Base-by-base conservation (phyloP, 1,140 invertebrate species). In the Heliconius eleuchia region DNA sequence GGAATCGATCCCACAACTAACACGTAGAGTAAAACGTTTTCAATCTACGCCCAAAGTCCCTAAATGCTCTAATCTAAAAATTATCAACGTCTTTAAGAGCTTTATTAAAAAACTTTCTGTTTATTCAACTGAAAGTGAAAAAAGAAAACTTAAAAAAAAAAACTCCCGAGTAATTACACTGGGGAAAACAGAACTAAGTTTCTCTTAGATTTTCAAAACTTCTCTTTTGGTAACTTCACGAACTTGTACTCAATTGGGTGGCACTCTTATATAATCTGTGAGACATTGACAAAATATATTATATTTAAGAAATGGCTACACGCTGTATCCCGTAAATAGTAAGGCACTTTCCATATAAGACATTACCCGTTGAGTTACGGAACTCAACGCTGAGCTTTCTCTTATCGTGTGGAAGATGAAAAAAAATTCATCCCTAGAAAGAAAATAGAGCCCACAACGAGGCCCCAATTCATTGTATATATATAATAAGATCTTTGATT, bases 71-170 rank as follows among this genome's bases (percentile, higher is more conserved):
- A 66, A 66, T 66, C 60, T 66, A 23, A 66, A 66, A 66, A 66
- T 30, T 66, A 66, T 66, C 60, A 66, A 66, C 60, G 23, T 66
- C 60, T 66, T 66, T 4, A 66, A 66, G 60, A 66, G 60, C 27
- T 66, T 30, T 66, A 66, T 66, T 66, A 66, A 66, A 66, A 66
- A 66, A 66, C 60, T 66, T 66, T 66, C 60, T 30, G n/a, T 66
- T 66, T 66, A 66, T 66, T 66, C 60, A 66, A 66, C 60, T 66
- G 60, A 30, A 30, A 66, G 27, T 30, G 60, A n/a, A 66, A 66
- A 66, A 66, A 23, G 23, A 66, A 27, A 4, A 3, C 27, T 23
- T 34, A 3, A 34, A 34, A 8, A 19, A 19, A 57, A 55, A 23
- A 57, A 11, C n/a, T 57, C 19, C 19, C 55, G 7, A 30, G 60